Evolutionary conservation across 2,113 vertebrate genomes (phyloP).

Genomic region (Pterocles orientalis): DNA sequence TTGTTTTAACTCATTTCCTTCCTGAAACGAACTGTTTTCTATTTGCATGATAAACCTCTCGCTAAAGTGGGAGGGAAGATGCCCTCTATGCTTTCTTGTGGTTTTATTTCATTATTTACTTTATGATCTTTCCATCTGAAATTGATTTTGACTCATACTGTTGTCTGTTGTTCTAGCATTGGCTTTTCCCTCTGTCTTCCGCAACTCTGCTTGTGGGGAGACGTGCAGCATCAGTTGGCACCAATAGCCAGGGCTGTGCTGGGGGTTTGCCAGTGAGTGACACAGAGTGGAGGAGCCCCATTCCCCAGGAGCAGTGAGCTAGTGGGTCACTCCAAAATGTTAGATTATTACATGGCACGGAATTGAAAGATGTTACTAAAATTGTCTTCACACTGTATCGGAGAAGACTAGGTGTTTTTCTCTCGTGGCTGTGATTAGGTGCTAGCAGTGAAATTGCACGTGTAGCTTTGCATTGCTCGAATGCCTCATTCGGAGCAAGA

Average conservation of each 20-base stretch:
- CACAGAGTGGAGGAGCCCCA: not conserved
- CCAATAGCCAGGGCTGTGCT: not conserved
- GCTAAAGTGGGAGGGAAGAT: not conserved
- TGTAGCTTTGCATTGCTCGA: not conserved
- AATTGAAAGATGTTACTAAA: not conserved
- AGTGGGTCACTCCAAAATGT: not conserved
- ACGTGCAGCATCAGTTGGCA: fast-evolving
- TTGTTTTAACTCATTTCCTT: not conserved
- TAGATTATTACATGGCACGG: not conserved
- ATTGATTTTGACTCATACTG: not conserved
- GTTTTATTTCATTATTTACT: not conserved
- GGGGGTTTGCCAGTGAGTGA: not conserved
- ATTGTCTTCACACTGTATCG: fast-evolving
- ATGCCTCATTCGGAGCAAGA: not conserved
- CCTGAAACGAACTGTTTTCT: not conserved
- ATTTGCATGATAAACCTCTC: not conserved
- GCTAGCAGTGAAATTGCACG: not conserved
- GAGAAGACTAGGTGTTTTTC: not conserved
- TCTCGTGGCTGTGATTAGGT: not conserved
- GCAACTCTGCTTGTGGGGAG: not conserved
- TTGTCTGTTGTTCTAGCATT: not conserved
- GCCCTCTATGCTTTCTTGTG: not conserved
- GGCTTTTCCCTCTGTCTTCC: not conserved
- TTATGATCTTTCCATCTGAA: not conserved
- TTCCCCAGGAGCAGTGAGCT: not conserved